A percentile compares a stretch with the other conserved stretches of the same genome.
phyloP scores from a whole-genome alignment of 2,797 vertebrate species.

The Bryconaethiops microstoma region DNA sequence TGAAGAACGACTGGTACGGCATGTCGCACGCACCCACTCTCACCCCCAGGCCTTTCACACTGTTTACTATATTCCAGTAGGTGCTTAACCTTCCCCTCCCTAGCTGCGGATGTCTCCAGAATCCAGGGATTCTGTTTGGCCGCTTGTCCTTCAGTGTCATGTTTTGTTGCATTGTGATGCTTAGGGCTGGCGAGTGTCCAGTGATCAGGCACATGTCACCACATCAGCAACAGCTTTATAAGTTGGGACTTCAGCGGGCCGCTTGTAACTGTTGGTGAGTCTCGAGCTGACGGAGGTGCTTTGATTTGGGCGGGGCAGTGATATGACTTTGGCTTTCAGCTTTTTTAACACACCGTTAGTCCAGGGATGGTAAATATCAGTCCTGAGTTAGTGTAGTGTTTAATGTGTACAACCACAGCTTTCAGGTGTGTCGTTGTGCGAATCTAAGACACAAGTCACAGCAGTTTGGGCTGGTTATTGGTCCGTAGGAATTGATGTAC shows the following conservation, averaged over 20 bases:
- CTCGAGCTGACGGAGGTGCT: not conserved
- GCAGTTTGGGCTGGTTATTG: not conserved
- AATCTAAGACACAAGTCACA: no score
- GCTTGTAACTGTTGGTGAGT: not conserved
- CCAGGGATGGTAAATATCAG: not conserved
- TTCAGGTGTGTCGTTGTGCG: not conserved
- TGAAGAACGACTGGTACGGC: slow-evolving; percentile 79
- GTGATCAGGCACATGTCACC: not conserved
- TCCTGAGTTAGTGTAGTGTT: not conserved
- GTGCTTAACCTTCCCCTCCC: not conserved
- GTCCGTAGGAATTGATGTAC: no score
- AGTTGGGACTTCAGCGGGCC: not conserved
- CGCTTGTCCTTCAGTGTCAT: not conserved
- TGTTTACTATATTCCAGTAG: not conserved
- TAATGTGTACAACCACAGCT: not conserved
- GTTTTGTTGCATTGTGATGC: not conserved
- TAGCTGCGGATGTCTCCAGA: not conserved
- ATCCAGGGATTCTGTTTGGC: not conserved
- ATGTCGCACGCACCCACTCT: no score
- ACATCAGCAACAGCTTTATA: not conserved
- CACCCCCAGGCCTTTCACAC: not conserved
- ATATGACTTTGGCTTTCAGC: not conserved
- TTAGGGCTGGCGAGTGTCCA: slow-evolving; percentile 7
- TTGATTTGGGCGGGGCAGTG: no score
- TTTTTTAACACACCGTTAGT: not conserved